phyloP scores from a whole-genome alignment of 2,797 vertebrate genomes.

The Crenuchus spilurus region DNA sequence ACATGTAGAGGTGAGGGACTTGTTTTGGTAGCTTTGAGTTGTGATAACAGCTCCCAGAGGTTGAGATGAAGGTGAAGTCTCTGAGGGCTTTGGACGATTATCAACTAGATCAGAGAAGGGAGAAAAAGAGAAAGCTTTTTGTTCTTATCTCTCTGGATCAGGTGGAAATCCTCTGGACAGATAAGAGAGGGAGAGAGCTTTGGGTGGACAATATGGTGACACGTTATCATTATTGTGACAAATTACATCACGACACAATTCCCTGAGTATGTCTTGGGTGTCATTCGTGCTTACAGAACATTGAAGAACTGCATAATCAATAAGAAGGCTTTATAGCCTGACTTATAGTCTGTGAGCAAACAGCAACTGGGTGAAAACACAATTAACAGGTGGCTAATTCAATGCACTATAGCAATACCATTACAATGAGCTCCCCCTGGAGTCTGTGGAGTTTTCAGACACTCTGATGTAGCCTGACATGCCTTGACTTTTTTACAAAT shows the following conservation, averaged over 20 bases:
- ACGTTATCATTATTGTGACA: background rate
- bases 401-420: too few species aligned
- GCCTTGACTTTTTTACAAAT: too few species aligned
- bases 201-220: background rate
- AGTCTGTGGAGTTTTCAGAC: too few species aligned
- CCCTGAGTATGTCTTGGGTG: background rate
- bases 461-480: too few species aligned
- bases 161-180: background rate
- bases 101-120: slow-evolving; percentile 6
- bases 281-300: background rate
- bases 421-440: too few species aligned
- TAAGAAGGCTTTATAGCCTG: background rate
- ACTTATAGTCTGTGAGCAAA: too few species aligned
- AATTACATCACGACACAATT: background rate
- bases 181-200: background rate
- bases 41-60: slow-evolving; percentile 15
- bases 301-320: background rate
- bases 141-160: slow-evolving; percentile 12
- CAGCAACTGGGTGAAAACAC: too few species aligned
- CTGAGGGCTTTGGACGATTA: slow-evolving; percentile 9
- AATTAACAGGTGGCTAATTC: too few species aligned
- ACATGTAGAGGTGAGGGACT: background rate
- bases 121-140: slow-evolving; percentile 7
- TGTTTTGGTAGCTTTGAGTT: slow-evolving; percentile 13
- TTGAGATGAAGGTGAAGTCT: slow-evolving; percentile 26